Evolutionary conservation across 2,113 vertebrate genomes (phyloP).

Genomic region (Saimiri boliviensis): DNA sequence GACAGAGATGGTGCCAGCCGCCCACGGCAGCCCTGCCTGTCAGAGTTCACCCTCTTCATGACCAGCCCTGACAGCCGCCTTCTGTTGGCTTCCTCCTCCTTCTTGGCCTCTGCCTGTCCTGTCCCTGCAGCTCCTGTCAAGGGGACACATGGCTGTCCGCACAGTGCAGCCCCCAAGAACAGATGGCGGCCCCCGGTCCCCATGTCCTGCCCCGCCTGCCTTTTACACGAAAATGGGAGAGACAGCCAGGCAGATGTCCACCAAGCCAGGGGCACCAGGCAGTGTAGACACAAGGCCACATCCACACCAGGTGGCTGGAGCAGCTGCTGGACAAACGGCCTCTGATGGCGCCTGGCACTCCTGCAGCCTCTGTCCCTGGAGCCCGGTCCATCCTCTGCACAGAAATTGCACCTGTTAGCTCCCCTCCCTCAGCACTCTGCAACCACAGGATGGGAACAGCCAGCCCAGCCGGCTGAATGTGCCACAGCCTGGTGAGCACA

Average conservation of each 20-base stretch:
- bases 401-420: neutral
- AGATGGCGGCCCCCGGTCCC: constrained; percentile 20
- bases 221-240: constrained; percentile 34
- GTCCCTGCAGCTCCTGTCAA: accelerated
- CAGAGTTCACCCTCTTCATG: neutral
- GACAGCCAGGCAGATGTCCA: neutral
- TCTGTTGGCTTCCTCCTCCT: neutral
- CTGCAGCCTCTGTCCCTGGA: accelerated
- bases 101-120: neutral
- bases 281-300: accelerated
- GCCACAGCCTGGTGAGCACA: neutral
- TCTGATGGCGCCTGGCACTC: accelerated
- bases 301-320: neutral
- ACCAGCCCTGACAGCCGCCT: neutral
- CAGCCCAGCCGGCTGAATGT: accelerated
- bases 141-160: neutral
- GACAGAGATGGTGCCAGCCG: neutral
- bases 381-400: neutral
- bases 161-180: neutral
- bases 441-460: neutral
- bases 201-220: neutral
- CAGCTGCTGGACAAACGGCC: neutral
- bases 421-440: neutral
- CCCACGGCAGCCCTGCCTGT: neutral
- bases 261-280: accelerated